These are phyloP conservation scores for Threskiornis aethiopicus DNA, from an alignment of 2,797 vertebrate genomes.

Conservation along the genomic window DNA sequence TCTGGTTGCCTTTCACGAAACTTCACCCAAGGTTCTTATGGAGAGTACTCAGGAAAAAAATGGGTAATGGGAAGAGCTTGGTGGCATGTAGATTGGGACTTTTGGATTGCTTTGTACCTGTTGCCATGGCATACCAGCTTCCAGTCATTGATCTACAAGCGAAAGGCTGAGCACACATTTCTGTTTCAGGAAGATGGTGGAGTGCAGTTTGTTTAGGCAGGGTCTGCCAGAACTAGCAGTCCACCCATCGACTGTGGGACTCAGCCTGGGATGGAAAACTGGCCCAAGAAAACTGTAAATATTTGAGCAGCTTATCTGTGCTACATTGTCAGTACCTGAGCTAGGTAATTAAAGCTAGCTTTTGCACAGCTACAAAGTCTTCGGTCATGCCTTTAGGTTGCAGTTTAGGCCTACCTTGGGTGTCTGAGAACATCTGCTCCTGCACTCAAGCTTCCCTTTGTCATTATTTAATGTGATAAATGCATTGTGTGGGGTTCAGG, in stretches of 20 bases:
- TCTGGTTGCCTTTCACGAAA: neutral
- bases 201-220: neutral
- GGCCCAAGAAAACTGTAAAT: constrained; percentile 29
- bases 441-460: neutral
- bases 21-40: neutral
- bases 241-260: neutral
- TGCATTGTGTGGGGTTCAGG: neutral
- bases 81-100: neutral
- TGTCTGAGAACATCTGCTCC: neutral
- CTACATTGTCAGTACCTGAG: neutral
- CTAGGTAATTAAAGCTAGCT: neutral
- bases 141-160: neutral
- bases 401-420: neutral
- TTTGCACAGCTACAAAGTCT: neutral
- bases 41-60: neutral
- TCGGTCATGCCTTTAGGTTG: neutral
- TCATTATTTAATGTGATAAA: neutral
- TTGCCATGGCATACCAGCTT: neutral
- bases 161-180: neutral
- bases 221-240: neutral
- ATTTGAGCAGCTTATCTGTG: constrained; percentile 55
- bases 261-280: neutral
- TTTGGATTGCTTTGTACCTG: neutral
- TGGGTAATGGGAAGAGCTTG: neutral
- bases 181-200: neutral